Base-by-base conservation (phyloP, 2,113 vertebrate genomes). In the Erythrocercus mccallii region DNA sequence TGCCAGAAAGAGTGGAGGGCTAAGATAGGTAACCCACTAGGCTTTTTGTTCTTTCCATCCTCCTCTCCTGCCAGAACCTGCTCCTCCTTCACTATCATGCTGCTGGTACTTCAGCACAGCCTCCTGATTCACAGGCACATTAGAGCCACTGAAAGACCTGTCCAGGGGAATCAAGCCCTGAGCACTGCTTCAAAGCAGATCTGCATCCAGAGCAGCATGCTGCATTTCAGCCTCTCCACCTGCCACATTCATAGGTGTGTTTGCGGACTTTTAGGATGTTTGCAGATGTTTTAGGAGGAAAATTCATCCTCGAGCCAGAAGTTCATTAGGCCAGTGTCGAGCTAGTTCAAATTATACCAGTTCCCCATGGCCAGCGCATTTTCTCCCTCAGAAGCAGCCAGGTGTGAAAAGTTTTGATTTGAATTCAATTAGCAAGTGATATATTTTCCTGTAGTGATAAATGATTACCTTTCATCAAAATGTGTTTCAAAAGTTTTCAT, bases 301-400 rank as follows among this genome's bases (percentile, higher is more conserved):
- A 91, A 31, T 33, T 85, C 57, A 48, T 79, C 40, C 42, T 91
- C 5, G 30, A 81, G 40, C 45, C 66, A 91, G 70, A 85, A 76
- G 91, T 74, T 64, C 45, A 25, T 51, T 42, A 31, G 11, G n/a
- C 7, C 23, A 45, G 2, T 13, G 19, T 48, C 0, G 0, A 82
- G 37, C 42, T 82, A 35, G 23, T 77, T 79, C 3, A 0, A 23
- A 42, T 4, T 1, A 40, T 10, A 57, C 28, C 16, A 44, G 18
- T 33, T 76, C 79, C 25, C 61, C 89, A 42, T 24, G 23, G n/a
- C 44, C 78, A 76, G 37, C 50, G 80, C 45, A 28, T 71, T 44
- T 45, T 79, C 19, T 68, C 25, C 15, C 42, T 87, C 81, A 50
- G 53, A 81, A 37, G 38, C 20, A 92, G 23, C 15, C 40, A 74